phyloP scores from a whole-genome alignment of 2,797 vertebrate genomes.

The Passerculus sandwichensis region DNA sequence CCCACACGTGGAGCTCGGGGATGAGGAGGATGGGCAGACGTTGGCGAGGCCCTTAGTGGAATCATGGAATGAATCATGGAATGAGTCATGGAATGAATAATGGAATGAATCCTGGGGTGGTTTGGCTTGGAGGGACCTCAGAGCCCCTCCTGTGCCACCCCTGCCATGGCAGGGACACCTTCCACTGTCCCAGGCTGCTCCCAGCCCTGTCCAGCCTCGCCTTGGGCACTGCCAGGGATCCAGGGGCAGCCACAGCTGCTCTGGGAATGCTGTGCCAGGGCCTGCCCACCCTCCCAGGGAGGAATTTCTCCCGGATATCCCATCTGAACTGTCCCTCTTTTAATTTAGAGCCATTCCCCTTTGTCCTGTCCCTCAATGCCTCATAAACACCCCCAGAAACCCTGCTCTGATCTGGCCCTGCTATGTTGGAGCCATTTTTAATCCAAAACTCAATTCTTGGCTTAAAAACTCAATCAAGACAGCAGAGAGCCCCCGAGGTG shows the following conservation, averaged over 20 bases:
- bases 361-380: background rate
- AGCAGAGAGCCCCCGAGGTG: background rate
- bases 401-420: background rate
- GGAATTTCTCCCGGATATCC: background rate
- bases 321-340: background rate
- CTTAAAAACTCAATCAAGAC: background rate
- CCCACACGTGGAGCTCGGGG: background rate
- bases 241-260: background rate
- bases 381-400: background rate
- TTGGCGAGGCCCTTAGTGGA: background rate
- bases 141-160: background rate
- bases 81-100: background rate
- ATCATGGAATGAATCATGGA: background rate
- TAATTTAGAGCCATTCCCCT: fast-evolving
- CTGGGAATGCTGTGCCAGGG: background rate
- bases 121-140: background rate
- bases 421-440: background rate
- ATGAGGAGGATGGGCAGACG: background rate
- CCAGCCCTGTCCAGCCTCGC: background rate
- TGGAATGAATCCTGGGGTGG: background rate
- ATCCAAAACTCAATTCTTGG: background rate
- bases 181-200: no score
- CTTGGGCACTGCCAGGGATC: background rate
- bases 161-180: background rate
- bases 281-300: fast-evolving